phyloP scores from a whole-genome alignment of 2,888 invertebrate genomes.

The Achlya flavicornis region DNA sequence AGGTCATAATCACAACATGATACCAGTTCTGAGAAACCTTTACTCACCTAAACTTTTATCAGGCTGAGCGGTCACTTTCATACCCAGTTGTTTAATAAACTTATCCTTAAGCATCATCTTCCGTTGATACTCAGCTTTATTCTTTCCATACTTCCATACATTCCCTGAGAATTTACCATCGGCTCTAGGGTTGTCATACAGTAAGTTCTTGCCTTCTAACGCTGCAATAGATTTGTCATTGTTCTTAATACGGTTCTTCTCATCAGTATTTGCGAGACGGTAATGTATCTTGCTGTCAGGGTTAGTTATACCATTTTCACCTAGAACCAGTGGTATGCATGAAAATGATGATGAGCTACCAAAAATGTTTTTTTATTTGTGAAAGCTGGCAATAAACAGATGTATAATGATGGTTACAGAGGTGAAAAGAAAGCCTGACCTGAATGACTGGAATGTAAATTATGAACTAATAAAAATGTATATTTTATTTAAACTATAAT shows the following conservation, averaged over 20 bases:
- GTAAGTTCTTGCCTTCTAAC: conserved; percentile 68
- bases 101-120: conserved; percentile 67
- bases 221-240: conserved; percentile 76
- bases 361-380: too few species aligned
- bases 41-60: conserved; percentile 60
- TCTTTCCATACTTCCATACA: conserved; percentile 64
- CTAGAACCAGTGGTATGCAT: conserved; percentile 52
- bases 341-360: too few species aligned
- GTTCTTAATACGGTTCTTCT: conserved; percentile 70
- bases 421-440: too few species aligned
- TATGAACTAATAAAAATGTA: too few species aligned
- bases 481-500: too few species aligned
- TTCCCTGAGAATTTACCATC: conserved; percentile 58
- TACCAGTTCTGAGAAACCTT: not conserved
- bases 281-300: conserved; percentile 59
- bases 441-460: too few species aligned
- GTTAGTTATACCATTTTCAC: conserved; percentile 48
- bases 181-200: conserved; percentile 56
- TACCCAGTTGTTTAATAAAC: conserved; percentile 60
- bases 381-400: too few species aligned
- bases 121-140: conserved; percentile 50
- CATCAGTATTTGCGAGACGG: conserved; percentile 57
- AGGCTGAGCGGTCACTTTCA: conserved; percentile 49
- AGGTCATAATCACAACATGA: too few species aligned
- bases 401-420: not conserved